phyloP scores from a whole-genome alignment of 2,113 vertebrate species.

The Rutilus rutilus region DNA sequence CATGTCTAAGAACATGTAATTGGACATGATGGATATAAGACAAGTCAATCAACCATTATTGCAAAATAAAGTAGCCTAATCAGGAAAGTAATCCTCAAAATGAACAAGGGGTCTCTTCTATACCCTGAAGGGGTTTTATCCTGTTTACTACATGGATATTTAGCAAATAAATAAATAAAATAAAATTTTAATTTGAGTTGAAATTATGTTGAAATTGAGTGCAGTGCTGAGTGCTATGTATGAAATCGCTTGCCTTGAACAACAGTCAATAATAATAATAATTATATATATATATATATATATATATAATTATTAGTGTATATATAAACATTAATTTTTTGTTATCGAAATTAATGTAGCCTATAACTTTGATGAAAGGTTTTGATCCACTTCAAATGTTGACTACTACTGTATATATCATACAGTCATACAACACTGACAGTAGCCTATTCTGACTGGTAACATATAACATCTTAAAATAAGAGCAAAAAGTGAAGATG shows the following conservation, averaged over 20 bases:
- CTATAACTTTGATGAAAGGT: no score
- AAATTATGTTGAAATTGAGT: not conserved
- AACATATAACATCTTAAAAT: not conserved
- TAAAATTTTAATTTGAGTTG: not conserved
- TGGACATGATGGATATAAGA: not conserved
- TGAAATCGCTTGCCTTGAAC: no score
- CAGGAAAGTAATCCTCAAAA: not conserved
- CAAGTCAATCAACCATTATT: not conserved
- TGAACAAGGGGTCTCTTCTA: not conserved
- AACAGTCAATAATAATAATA: no score
- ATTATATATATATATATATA: no score
- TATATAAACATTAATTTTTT: no score
- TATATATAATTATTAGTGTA: no score
- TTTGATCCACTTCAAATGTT: no score
- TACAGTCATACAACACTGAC: not conserved
- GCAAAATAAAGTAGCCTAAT: not conserved
- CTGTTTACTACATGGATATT: not conserved
- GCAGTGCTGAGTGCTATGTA: no score
- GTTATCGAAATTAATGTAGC: no score
- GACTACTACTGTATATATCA: not conserved
- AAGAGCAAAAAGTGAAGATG: not conserved
- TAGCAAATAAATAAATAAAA: not conserved
- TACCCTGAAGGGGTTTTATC: not conserved
- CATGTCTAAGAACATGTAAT: not conserved
- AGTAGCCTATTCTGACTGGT: not conserved